Percentiles rank a stretch among this genome's conserved stretches.
phyloP scores from a whole-genome alignment of 2,797 vertebrate genomes.

The Liparis tanakae region DNA sequence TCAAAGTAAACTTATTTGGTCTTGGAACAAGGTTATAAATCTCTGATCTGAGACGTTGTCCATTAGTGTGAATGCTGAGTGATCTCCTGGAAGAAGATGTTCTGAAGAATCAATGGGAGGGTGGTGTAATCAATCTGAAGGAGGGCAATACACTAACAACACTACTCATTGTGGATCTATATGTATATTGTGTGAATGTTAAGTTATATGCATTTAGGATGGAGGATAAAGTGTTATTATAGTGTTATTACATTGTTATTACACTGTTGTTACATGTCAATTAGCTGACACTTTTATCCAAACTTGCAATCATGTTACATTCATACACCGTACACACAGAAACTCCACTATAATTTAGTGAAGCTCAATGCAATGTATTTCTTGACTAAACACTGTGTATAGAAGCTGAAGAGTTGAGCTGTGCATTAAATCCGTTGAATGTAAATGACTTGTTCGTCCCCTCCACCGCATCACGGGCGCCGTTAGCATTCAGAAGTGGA shows the following conservation, averaged over 20 bases:
- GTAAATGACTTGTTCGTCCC: conserved; percentile 35
- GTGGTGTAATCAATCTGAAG: neutral
- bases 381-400: conserved; percentile 10
- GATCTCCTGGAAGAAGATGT: too few species aligned
- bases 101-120: too few species aligned
- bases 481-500: conserved; percentile 67
- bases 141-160: neutral
- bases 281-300: too few species aligned
- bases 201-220: neutral
- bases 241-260: too few species aligned
- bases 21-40: too few species aligned
- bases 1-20: too few species aligned
- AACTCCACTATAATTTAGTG: neutral
- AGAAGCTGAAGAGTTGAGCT: conserved; percentile 27
- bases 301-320: too few species aligned
- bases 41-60: too few species aligned
- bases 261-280: too few species aligned
- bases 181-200: neutral
- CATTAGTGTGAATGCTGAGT: too few species aligned
- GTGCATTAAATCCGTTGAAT: conserved; percentile 29
- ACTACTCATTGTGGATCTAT: neutral
- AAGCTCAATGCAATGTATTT: neutral
- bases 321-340: too few species aligned
- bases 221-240: too few species aligned
- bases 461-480: conserved; percentile 41